A percentile compares a stretch with the other conserved stretches of the same genome.
phyloP scores from a whole-genome alignment of 2,888 invertebrate species.

The Shargacucullia verbasci region DNA sequence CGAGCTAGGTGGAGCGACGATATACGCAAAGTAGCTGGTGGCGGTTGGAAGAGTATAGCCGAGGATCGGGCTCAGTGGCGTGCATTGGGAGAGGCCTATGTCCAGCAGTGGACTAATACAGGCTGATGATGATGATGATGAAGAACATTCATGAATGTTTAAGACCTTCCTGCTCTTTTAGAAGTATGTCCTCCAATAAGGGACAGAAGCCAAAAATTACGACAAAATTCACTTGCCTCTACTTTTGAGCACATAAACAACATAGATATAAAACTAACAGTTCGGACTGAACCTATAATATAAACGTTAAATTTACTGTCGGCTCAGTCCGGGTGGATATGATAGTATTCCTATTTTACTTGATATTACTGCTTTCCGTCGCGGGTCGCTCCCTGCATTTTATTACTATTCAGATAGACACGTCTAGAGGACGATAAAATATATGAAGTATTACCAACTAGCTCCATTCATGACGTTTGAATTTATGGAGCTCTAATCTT shows the following conservation, averaged over 20 bases:
- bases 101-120: too few species aligned
- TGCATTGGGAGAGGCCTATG: too few species aligned
- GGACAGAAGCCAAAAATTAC: slow-evolving; percentile 20
- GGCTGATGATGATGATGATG: too few species aligned
- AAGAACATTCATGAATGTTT: too few species aligned
- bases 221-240: slow-evolving; percentile 15
- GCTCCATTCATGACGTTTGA: slow-evolving; percentile 56
- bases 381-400: slow-evolving; percentile 62
- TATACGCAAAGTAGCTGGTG: too few species aligned
- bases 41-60: too few species aligned
- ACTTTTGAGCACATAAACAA: slow-evolving; percentile 44
- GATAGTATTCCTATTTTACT: slow-evolving; percentile 62
- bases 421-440: slow-evolving; percentile 61
- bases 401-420: slow-evolving; percentile 68
- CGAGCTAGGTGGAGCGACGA: too few species aligned
- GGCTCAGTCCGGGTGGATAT: slow-evolving; percentile 34
- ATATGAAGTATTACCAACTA: slow-evolving; percentile 60
- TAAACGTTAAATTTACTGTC: slow-evolving; percentile 60
- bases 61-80: too few species aligned
- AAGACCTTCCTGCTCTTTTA: too few species aligned
- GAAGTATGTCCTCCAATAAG: too few species aligned
- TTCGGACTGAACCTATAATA: slow-evolving; percentile 47
- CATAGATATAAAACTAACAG: slow-evolving; percentile 17
- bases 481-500: slow-evolving; percentile 58
- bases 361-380: slow-evolving; percentile 60